Evolutionary conservation across 2,888 invertebrate genomes (phyloP), one percentile per base, ranked within the genome.

Genomic region (Orchesella flavescens): DNA sequence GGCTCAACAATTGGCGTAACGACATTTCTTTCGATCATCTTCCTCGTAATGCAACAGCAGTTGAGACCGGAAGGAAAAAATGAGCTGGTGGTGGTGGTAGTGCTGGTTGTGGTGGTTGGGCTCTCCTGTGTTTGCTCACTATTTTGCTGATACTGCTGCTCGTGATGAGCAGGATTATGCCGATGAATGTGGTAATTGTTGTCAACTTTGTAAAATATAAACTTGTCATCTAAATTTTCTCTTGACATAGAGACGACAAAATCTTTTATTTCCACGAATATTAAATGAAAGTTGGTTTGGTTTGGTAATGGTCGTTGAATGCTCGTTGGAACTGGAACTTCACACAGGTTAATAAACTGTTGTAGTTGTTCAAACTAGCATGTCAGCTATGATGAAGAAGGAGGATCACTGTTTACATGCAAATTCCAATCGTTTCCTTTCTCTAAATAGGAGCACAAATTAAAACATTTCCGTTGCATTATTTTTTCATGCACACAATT

Each of bases 21-120:
- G 55, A 82, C 82, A 82, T 82, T 82, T 75, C 82, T 69, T 55
- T 82, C 82, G 61, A 82, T 82, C 82, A 82, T 82, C 82, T 82
- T 82, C 71, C 76, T 82, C n/a, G 82, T 55, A 61, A 82, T 61
- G 57, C 82, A 81, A 76, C 81, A 81, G 23, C 81, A 81, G 74
- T 61, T 81, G 53, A 81, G 75, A 53, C 81, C 75, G 19, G 21
- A 55, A 23, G 74, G 74, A 43, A 81, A 24, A 53, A 80, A 74
- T 43, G 80, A 66, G 21, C 19, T 17, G 21, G 59, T 59, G 1
- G 53, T 21, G 13, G 5, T 17, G 1, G 57, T 13, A n/a, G 57
- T 17, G 21, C 9, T 59, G 1, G 53, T 21, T 4, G 5, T 17
- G 1, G 24, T 24, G 21, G 61, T 19, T 24, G 34, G 2, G 34